phyloP scores from a whole-genome alignment of 2,113 vertebrate genomes.

The Apeltes quadracus region DNA sequence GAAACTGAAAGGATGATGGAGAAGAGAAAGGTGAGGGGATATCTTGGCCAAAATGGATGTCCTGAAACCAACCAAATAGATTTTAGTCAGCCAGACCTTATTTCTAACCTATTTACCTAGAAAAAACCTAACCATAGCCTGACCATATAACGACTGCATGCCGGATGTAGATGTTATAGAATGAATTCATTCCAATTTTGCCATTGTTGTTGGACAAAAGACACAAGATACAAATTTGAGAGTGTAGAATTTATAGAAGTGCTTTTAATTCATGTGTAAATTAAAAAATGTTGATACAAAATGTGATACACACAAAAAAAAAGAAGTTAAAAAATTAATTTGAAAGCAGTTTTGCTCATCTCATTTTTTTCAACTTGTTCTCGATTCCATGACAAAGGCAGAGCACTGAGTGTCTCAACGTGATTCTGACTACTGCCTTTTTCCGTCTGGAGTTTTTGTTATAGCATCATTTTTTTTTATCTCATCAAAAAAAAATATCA shows the following conservation, averaged over 20 bases:
- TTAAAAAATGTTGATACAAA: not conserved
- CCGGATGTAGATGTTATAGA: not conserved
- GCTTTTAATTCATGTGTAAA: not conserved
- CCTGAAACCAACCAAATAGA: not conserved
- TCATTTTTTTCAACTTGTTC: not conserved
- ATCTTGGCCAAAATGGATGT: not conserved
- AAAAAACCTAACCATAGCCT: not conserved
- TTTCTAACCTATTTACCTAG: not conserved
- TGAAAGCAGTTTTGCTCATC: not conserved
- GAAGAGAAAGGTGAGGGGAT: not conserved
- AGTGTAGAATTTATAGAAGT: not conserved
- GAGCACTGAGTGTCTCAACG: not conserved
- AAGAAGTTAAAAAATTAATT: too few relatives aligned
- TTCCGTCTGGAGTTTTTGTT: conserved; percentile 3
- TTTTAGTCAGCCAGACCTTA: not conserved
- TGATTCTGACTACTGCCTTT: not conserved
- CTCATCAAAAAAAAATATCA: not conserved
- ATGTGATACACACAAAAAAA: too few relatives aligned
- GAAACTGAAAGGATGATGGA: not conserved
- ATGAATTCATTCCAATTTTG: not conserved
- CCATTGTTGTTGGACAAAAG: not conserved
- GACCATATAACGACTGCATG: too few relatives aligned
- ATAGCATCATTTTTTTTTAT: conserved; percentile 15
- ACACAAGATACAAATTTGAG: not conserved
- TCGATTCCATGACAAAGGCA: not conserved